These are phyloP conservation scores for Pinctada fucata DNA, from an alignment of 2,888 invertebrate genomes.

Conservation along the genomic window DNA sequence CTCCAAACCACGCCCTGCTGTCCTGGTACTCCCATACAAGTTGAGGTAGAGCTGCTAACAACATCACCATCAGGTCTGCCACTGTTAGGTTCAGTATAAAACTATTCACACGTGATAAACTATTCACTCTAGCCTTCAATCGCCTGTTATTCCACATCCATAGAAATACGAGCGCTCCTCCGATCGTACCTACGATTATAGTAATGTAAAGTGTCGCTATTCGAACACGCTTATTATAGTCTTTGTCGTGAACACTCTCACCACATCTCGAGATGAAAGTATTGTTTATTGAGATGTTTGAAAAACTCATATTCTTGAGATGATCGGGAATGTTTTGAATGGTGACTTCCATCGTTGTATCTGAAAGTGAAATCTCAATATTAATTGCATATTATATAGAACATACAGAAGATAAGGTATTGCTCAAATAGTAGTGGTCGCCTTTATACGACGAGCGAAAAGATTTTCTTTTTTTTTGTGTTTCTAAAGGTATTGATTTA, in stretches of 20 bases:
- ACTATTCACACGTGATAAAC: constrained; percentile 69
- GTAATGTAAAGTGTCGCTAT: constrained; percentile 64
- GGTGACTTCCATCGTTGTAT: no score
- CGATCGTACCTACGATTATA: constrained; percentile 66
- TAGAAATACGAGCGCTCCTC: constrained; percentile 66
- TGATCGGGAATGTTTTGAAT: no score
- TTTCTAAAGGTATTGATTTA: no score
- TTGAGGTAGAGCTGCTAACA: constrained; percentile 71
- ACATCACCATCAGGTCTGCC: constrained; percentile 74
- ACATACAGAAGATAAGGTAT: no score
- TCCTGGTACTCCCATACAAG: constrained; percentile 73
- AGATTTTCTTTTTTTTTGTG: no score
- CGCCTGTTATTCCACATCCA: constrained; percentile 71
- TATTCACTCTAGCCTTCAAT: constrained; percentile 67
- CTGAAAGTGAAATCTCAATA: no score
- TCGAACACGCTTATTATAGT: constrained; percentile 61
- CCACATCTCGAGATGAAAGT: not conserved
- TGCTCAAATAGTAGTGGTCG: no score
- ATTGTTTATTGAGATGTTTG: no score
- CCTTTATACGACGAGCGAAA: no score
- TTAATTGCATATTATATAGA: no score
- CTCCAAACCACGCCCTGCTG: constrained; percentile 69
- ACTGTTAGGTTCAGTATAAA: constrained; percentile 75
- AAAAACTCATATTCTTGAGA: no score
- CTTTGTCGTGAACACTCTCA: constrained; percentile 66